Evolutionary conservation across 2,797 vertebrate genomes (phyloP), one percentile per base, ranked within the genome.

Genomic region (Aeoliscus strigatus): DNA sequence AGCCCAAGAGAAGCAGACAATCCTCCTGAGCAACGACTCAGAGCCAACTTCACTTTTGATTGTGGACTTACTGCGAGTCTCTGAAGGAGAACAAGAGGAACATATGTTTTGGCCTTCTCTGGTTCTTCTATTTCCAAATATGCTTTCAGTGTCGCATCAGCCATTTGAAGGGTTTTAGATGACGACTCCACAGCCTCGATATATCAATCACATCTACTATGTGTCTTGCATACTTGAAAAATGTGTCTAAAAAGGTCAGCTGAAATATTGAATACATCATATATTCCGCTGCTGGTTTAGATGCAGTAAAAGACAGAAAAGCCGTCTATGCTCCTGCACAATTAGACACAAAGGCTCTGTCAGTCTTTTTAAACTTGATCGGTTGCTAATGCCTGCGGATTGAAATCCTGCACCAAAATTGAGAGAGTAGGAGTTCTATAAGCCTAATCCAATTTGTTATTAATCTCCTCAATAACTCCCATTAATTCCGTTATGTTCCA

Each of bases 41-140:
- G 59, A 69, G 59, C 62, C 51, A 62, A 54, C 63, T 65, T 82
- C 69, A 70, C 78, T 73, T 79, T 39, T 67, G 34, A 79, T 80
- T 70, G 77, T 45, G 55, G 61, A 60, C 59, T 51, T 32, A 12
- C 65, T 50, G 36, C 53, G 57, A 46, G 43, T 40, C 67, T 64
- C 41, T n/a, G n/a, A 42, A 64, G 79, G 71, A 77, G 71, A 73
- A 77, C 50, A 50, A 26, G 38, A 39, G 17, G 39, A 42, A 61
- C 57, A 73, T 41, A 28, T n/a, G 43, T 10, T 45, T 50, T 49
- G 29, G 27, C 18, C 38, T 62, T 49, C 33, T 53, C 29, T 16
- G 7, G 24, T 31, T 32, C 8, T 14, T 12, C 4, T 7, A 5
- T 4, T 39, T 42, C 43, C 14, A 52, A 43, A 39, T 10, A 6